phyloP scores from a whole-genome alignment of 2,113 vertebrate genomes.

The Tinamus guttatus region DNA sequence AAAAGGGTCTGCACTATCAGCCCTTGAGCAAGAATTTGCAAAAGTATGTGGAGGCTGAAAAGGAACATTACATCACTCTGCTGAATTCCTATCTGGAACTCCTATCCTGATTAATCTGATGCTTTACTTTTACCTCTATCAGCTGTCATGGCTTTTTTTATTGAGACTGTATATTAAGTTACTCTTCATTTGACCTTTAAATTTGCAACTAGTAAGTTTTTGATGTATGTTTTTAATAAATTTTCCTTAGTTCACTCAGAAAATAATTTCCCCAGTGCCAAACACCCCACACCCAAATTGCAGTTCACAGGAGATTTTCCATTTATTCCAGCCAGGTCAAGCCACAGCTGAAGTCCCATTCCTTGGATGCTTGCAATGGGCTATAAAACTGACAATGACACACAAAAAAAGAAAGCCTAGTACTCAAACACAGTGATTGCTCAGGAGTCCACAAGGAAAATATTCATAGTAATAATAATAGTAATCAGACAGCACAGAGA shows the following conservation, averaged over 20 bases:
- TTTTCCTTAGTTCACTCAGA: background rate
- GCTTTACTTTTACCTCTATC: background rate
- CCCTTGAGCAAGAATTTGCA: background rate
- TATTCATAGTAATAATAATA: background rate
- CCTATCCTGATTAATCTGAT: background rate
- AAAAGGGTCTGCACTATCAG: background rate
- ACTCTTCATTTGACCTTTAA: background rate
- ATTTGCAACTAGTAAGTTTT: background rate
- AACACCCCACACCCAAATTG: background rate
- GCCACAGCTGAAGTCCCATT: background rate
- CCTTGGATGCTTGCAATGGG: background rate
- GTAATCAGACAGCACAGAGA: background rate
- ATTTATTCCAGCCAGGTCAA: background rate
- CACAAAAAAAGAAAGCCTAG: background rate
- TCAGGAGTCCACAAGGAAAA: background rate
- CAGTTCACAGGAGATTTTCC: background rate
- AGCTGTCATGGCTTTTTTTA: background rate
- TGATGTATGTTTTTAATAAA: background rate
- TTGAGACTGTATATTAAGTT: background rate
- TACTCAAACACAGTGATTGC: conserved; percentile 1
- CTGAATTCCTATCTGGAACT: background rate
- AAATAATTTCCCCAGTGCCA: background rate
- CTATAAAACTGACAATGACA: conserved; percentile 14
- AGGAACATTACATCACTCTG: background rate
- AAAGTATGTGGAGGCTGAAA: background rate